Conservation (phyloP, 2,888 invertebrate genomes). For the Diloba caeruleocephala region DNA sequence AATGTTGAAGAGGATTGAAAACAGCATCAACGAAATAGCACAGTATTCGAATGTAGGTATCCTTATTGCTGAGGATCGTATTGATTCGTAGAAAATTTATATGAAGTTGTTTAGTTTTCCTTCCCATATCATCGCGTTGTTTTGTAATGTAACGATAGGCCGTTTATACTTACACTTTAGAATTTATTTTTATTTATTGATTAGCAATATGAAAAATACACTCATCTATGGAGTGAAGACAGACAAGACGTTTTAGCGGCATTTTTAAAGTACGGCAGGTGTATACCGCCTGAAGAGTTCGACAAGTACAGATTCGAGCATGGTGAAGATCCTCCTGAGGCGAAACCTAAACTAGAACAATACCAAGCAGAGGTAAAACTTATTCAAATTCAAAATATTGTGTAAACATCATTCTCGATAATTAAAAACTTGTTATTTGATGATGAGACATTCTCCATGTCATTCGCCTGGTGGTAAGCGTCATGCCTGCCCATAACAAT, state of each 20-base stretch:
- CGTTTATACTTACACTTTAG: too few relatives aligned
- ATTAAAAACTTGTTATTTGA: too few relatives aligned
- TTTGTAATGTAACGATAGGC: not conserved
- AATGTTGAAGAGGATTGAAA: slow-evolving; percentile 85
- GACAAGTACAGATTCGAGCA: slow-evolving; percentile 86
- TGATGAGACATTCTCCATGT: too few relatives aligned
- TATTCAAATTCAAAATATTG: too few relatives aligned
- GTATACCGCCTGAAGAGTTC: slow-evolving; percentile 92
- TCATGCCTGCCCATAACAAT: too few relatives aligned
- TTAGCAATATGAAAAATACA: slow-evolving; percentile 91
- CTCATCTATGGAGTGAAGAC: slow-evolving; percentile 95
- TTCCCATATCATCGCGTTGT: not conserved
- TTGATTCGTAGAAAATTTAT: not conserved
- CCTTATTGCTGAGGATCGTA: not conserved
- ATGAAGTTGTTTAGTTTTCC: not conserved
- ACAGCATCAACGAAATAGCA: slow-evolving; percentile 76
- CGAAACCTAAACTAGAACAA: slow-evolving; percentile 88
- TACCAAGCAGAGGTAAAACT: slow-evolving; percentile 92
- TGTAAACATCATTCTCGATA: too few relatives aligned
- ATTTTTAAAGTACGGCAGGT: slow-evolving; percentile 93
- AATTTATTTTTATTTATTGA: slow-evolving; percentile 1
- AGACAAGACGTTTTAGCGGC: slow-evolving; percentile 92
- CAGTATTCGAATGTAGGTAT: slow-evolving; percentile 75
- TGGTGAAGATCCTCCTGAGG: slow-evolving; percentile 90
- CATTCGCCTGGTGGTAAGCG: too few relatives aligned